Evolutionary conservation across 2,113 vertebrate species (phyloP), one percentile per base, ranked within the genome.

Genomic region (Serinus canaria): DNA sequence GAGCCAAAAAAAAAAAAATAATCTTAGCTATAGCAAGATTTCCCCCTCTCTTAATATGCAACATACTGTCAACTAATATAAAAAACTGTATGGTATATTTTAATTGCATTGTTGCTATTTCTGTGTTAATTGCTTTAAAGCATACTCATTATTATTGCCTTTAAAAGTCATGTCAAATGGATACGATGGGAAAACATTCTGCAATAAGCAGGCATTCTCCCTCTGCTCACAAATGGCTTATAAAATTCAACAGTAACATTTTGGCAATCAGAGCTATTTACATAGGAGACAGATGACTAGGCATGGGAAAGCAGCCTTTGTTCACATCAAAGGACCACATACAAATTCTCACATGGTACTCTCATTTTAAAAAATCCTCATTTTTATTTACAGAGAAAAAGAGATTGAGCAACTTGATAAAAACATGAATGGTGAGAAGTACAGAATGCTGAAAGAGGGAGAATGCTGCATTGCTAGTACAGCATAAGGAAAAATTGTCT

Each of bases 231-330:
- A 95, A 96, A 95, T 92, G 85, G 53, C 93, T 95, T 96, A 94
- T 95, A 95, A 97, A 96, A 94, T 89, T 69, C 93, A 96, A 60
- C 78, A 93, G 87, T 55, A 88, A 94, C 72, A 23, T 94, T 91
- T 81, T 97, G 95, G 95, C 93, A 96, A 94, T 87, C 74, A 59
- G n/a, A 76, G 56, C 33, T 97, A 95, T 96, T 97, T 95, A 96
- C 95, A 95, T 95, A 96, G 89, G 90, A 93, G 87, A 64, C 18
- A 24, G 87, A 97, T 97, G 92, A 96, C 90, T 92, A 94, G 93
- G 90, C 96, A 97, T 97, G 95, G 95, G 96, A 97, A 97, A 87
- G 73, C 80, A 97, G 94, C 85, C 90, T 94, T 87, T 94, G 83
- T 89, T 96, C 93, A 90, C 93, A 89, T 96, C 96, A 96, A 95